These are phyloP conservation scores for Dendronephthya gigantea DNA, from an alignment of 64 coral and sea anemone genomes.

Conservation along the genomic window DNA sequence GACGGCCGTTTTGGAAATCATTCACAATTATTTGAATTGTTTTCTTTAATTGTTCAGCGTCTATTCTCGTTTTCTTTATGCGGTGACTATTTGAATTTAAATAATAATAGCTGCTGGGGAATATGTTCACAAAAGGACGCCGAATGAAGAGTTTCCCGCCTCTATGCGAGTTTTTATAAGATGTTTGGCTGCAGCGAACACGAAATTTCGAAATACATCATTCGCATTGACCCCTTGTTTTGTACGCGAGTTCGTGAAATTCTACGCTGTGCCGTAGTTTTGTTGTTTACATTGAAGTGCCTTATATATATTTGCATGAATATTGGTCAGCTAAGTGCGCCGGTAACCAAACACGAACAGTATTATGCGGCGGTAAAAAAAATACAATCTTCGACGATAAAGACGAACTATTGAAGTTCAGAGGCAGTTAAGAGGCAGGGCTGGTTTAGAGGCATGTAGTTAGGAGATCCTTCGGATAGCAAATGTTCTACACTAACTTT, in stretches of 20 bases:
- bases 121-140: background rate
- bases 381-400: background rate
- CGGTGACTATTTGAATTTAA: conserved; percentile 9
- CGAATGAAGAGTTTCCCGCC: background rate
- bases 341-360: conserved; percentile 6
- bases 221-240: too few species aligned
- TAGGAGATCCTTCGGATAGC: background rate
- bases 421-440: too few species aligned
- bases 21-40: background rate
- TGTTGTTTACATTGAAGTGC: background rate
- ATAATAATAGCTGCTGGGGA: background rate
- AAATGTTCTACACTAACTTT: background rate
- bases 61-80: background rate
- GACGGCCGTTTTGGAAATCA: background rate
- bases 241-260: too few species aligned
- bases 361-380: background rate
- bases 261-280: background rate
- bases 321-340: background rate
- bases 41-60: background rate
- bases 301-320: background rate
- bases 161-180: too few species aligned
- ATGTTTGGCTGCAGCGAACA: background rate
- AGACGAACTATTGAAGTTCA: background rate
- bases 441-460: background rate
- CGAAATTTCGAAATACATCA: background rate